Evolutionary conservation across 1,140 invertebrate genomes (phyloP).

Genomic region (Scaptodrosophila lebanonensis): DNA sequence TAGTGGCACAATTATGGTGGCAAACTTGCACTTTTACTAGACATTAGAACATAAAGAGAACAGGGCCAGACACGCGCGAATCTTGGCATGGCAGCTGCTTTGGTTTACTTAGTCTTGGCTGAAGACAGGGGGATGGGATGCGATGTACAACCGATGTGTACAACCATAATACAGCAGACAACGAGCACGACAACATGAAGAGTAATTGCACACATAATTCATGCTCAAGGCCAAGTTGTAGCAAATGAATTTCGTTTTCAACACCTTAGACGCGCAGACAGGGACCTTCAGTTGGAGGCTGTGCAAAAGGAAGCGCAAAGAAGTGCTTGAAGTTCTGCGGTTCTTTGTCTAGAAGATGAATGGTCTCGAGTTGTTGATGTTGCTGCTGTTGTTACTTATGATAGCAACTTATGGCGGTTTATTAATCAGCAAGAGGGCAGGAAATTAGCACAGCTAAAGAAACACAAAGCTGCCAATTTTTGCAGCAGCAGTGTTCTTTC

Average conservation of each 20-base stretch:
- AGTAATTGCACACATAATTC: conserved; percentile 72
- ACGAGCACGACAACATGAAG: conserved; percentile 50
- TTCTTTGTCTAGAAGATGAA: conserved; percentile 70
- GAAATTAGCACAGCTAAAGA: conserved; percentile 56
- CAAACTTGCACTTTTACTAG: conserved; percentile 63
- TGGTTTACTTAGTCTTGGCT: too few relatives aligned
- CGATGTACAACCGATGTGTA: too few relatives aligned
- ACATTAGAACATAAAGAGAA: conserved; percentile 37
- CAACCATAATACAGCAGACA: background rate
- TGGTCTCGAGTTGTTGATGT: conserved; percentile 37
- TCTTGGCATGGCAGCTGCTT: too few relatives aligned
- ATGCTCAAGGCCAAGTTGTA: conserved; percentile 67
- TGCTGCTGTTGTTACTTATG: conserved; percentile 52
- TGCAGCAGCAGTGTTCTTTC: too few relatives aligned
- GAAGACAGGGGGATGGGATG: too few relatives aligned
- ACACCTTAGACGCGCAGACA: conserved; percentile 37
- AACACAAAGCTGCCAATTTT: too few relatives aligned
- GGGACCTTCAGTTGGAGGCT: background rate
- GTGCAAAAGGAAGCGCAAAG: conserved; percentile 27
- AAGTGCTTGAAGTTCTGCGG: conserved; percentile 9
- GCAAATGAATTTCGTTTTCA: conserved; percentile 68
- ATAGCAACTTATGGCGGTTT: conserved; percentile 66
- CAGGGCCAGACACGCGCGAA: background rate
- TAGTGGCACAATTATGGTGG: conserved; percentile 65
- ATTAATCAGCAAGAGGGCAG: conserved; percentile 61